Conservation (phyloP, 2,113 vertebrate genomes). For the Prochilodus magdalenae region DNA sequence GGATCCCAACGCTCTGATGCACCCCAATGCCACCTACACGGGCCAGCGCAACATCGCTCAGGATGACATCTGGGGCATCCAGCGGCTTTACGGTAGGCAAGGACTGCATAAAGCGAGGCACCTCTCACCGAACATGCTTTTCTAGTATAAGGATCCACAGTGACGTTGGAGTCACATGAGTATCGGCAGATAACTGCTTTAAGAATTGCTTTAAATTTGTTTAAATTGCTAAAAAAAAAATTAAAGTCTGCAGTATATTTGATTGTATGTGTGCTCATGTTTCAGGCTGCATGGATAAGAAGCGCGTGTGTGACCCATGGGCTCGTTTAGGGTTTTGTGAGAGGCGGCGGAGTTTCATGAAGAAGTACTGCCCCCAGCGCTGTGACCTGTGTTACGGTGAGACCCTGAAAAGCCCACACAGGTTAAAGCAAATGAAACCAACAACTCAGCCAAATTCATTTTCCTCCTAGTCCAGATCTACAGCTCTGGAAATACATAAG, state of each 20-base stretch:
- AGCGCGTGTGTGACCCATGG: constrained; percentile 78
- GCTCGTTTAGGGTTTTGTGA: constrained; percentile 78
- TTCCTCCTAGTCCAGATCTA: no score
- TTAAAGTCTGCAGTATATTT: no score
- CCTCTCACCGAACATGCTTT: no score
- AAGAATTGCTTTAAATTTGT: no score
- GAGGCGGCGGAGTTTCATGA: constrained; percentile 77
- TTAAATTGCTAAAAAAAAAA: no score
- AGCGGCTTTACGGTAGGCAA: constrained; percentile 78
- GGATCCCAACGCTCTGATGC: constrained; percentile 80
- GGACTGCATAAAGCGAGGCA: no score
- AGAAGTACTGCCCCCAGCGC: constrained; percentile 78
- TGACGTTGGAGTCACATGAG: no score
- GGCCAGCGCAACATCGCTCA: constrained; percentile 78
- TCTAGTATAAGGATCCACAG: no score
- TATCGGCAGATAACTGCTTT: no score
- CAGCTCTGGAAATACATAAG: no score
- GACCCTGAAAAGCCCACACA: not conserved
- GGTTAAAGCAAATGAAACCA: no score
- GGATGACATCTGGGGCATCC: constrained; percentile 84
- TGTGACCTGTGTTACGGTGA: constrained; percentile 80
- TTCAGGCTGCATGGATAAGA: constrained; percentile 79
- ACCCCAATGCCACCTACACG: constrained; percentile 83
- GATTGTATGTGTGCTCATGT: not conserved
- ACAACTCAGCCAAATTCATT: no score